Evolutionary conservation across 1,140 invertebrate species (phyloP).

Genomic region (Calephelis virginiensis): DNA sequence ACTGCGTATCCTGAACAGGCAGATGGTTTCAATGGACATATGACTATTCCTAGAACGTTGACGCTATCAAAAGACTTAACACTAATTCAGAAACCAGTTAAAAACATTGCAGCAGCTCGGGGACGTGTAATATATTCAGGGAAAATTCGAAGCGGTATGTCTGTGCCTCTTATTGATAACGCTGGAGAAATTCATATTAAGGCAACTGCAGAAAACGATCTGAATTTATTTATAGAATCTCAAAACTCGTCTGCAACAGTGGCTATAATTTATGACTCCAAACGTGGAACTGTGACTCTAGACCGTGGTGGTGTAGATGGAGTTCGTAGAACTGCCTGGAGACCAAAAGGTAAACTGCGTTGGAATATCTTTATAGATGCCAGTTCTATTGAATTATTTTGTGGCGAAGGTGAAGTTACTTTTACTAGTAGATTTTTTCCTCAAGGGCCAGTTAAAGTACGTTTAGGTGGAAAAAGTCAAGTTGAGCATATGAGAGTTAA

Average conservation of each 20-base stretch:
- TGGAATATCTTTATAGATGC: conserved; percentile 55
- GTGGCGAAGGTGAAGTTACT: conserved; percentile 60
- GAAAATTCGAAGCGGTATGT: conserved; percentile 22
- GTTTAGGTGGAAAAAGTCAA: conserved; percentile 31
- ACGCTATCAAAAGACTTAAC: conserved; percentile 33
- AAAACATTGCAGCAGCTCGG: conserved; percentile 35
- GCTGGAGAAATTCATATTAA: conserved; percentile 41
- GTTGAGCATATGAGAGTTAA: conserved; percentile 37
- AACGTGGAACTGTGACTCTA: conserved; percentile 35
- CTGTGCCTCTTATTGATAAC: conserved; percentile 39
- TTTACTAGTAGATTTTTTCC: conserved; percentile 63
- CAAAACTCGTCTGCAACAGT: conserved; percentile 30
- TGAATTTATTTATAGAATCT: conserved; percentile 44
- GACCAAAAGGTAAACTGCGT: conserved; percentile 37
- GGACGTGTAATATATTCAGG: conserved; percentile 31
- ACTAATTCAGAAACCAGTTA: conserved; percentile 51
- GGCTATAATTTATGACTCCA: conserved; percentile 40
- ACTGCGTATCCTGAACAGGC: conserved; percentile 49
- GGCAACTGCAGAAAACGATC: conserved; percentile 29
- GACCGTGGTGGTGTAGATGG: conserved; percentile 52
- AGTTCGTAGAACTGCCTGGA: conserved; percentile 47
- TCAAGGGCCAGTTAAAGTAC: conserved; percentile 35
- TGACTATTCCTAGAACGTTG: conserved; percentile 54
- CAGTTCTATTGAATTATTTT: conserved; percentile 69
- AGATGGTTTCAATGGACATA: conserved; percentile 57